Conservation (phyloP, 1,140 invertebrate species). For the Procambarus virginalis region DNA sequence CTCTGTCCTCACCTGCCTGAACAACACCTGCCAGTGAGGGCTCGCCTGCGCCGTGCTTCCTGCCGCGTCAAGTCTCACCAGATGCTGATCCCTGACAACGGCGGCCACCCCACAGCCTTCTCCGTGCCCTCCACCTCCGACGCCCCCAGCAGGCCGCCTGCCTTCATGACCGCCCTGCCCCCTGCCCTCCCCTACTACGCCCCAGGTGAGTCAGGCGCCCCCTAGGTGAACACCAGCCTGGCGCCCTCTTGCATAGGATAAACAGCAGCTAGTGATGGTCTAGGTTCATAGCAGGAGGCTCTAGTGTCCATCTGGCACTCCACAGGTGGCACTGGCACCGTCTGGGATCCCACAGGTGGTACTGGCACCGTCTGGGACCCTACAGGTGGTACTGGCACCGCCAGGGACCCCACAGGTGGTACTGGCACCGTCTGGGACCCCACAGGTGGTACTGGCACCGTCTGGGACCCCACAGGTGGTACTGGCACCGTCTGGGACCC, state of each 20-base stretch:
- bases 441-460: not conserved
- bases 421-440: not conserved
- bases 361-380: not conserved
- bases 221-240: not conserved
- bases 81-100: constrained; percentile 57
- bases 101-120: constrained; percentile 57
- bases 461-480: not conserved
- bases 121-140: constrained; percentile 55
- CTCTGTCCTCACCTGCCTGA: too few relatives aligned
- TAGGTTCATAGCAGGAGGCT: too few relatives aligned
- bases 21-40: too few relatives aligned
- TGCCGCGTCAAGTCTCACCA: constrained; percentile 27
- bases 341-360: not conserved
- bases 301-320: too few relatives aligned
- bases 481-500: not conserved
- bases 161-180: constrained; percentile 61
- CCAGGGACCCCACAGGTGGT: not conserved
- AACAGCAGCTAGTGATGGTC: too few relatives aligned
- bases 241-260: too few relatives aligned
- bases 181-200: constrained; percentile 64
- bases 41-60: not conserved
- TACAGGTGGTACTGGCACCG: not conserved
- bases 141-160: constrained; percentile 14
- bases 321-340: too few relatives aligned
- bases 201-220: constrained; percentile 35